phyloP scores from a whole-genome alignment of 1,140 invertebrate species.

The Physella acuta region DNA sequence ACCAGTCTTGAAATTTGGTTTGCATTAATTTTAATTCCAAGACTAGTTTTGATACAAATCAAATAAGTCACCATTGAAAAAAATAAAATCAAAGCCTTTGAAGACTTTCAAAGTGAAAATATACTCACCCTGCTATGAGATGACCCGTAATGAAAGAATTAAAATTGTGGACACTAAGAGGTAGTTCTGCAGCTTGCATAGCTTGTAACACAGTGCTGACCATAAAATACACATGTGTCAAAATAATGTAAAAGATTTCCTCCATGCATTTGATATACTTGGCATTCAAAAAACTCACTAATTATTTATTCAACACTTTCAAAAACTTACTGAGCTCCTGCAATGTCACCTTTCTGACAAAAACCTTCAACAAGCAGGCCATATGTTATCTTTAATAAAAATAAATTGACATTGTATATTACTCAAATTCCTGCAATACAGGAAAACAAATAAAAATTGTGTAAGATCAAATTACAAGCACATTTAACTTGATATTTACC shows the following conservation, averaged over 20 bases:
- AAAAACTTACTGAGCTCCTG: slow-evolving; percentile 21
- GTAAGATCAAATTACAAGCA: too few species aligned
- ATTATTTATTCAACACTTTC: slow-evolving; percentile 17
- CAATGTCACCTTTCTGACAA: slow-evolving; percentile 21
- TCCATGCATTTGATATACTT: not conserved
- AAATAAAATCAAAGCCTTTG: too few species aligned
- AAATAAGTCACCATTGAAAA: too few species aligned
- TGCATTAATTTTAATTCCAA: too few species aligned
- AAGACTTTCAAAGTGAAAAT: too few species aligned
- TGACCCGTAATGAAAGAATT: slow-evolving; percentile 27
- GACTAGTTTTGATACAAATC: too few species aligned
- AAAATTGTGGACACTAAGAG: not conserved
- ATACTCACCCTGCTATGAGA: slow-evolving; percentile 21
- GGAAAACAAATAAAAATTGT: too few species aligned
- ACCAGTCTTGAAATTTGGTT: too few species aligned
- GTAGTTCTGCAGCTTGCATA: not conserved
- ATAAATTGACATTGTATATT: too few species aligned
- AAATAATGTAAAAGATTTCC: not conserved
- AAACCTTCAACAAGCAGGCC: slow-evolving; percentile 13
- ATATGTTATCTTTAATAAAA: slow-evolving; percentile 18
- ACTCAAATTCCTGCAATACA: too few species aligned
- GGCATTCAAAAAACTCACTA: not conserved
- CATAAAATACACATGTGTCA: not conserved
- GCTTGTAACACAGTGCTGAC: slow-evolving; percentile 16
- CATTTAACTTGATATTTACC: too few species aligned